phyloP scores from a whole-genome alignment of 2,113 vertebrate species.

The Sinocyclocheilus anshuiensis region DNA sequence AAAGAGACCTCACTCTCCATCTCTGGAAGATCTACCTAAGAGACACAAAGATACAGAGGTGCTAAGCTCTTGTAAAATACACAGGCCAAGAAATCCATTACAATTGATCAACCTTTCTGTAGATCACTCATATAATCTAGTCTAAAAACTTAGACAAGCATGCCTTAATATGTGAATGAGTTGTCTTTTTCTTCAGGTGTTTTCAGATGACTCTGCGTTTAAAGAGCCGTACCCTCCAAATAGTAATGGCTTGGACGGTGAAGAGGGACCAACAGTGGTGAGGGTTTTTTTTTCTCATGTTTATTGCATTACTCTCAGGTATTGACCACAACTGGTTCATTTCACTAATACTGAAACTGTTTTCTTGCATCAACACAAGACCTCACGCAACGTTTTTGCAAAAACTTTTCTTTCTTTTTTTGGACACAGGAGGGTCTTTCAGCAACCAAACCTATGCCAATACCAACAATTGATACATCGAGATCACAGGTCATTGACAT shows the following conservation, averaged over 20 bases:
- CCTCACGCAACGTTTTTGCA: neutral
- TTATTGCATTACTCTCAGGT: neutral
- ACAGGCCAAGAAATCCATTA: neutral
- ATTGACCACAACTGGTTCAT: neutral
- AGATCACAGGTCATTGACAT: conserved; percentile 85
- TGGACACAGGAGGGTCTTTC: conserved; percentile 74
- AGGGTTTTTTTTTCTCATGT: neutral
- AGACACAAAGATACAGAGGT: conserved; percentile 78
- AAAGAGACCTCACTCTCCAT: conserved; percentile 79
- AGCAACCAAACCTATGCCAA: conserved; percentile 80
- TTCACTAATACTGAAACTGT: neutral
- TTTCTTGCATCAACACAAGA: neutral
- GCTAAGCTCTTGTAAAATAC: conserved; percentile 58
- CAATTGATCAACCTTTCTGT: neutral
- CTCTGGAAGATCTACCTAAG: conserved; percentile 76
- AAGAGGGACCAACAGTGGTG: conserved; percentile 67
- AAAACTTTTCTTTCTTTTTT: neutral
- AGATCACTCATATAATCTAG: neutral
- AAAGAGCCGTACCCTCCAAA: conserved; percentile 76
- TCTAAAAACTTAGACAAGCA: no score
- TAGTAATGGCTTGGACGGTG: conserved; percentile 65
- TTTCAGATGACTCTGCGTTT: conserved; percentile 73
- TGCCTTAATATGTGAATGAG: neutral
- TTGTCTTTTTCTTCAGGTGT: conserved; percentile 37
- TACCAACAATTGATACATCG: conserved; percentile 85